Evolutionary conservation across 2,888 invertebrate species (phyloP), one percentile per base, ranked within the genome.

Genomic region (Nasonovia ribisnigri): DNA sequence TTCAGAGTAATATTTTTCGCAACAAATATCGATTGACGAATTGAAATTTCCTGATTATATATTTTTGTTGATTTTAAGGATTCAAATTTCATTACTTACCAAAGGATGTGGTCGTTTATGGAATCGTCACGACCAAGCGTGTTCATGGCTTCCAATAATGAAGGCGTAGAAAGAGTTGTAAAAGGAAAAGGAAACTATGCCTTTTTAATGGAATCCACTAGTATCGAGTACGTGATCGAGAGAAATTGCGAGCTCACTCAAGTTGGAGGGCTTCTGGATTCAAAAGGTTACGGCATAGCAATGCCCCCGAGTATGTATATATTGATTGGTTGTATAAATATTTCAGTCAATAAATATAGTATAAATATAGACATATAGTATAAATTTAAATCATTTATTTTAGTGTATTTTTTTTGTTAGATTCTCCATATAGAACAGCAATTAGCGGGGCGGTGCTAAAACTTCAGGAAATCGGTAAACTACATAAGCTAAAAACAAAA

Each of bases 21-120:
- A 42, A 46, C 24, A 67, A 26, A 26, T 11, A 42, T 92, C 5
- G 8, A 24, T 89, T 1, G n/a, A 13, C 1, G 20, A 51, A 42
- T 90, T 90, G 36, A n/a, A 91, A 29, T 16, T 20, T 84, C 6
- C 16, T 43, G 13, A 46, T 42, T 94, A 43, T 77, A 88, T 84
- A 84, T 91, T 29, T 67, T 93, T 92, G 11, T 51, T 93, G 2
- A 13, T 67, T 90, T 91, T 16, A 95, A 98, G 98, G 98, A 98
- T 95, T 99, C 99, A 0, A 98, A 99, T 96, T 98, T 99, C 95
- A 97, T 98, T 0, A 98, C 98, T 20, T 99, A 99, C 96, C 98
- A 98, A 96, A 97, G 98, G 84, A 99, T 99, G 99, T 99, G 99
- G 98, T 97, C 98, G 0, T 98, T 98, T 95, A 99, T 99, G 99